Evolutionary conservation across 2,113 vertebrate genomes (phyloP).

Genomic region (Neopipo cinnamomea): DNA sequence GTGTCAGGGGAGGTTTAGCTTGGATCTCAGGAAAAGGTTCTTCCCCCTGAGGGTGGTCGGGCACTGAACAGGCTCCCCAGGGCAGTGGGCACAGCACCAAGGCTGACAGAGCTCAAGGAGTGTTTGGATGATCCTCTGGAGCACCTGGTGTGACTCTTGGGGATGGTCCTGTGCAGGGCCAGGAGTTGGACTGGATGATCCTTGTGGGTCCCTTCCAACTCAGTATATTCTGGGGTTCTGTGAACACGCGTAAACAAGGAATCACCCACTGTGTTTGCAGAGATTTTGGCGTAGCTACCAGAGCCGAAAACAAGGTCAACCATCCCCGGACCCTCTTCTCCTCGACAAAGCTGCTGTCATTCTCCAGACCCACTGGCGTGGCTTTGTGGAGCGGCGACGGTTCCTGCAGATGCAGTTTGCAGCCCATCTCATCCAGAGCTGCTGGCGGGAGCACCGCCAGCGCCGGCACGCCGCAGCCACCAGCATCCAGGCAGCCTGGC

Average conservation of each 20-base stretch:
- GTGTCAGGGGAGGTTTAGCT: not conserved
- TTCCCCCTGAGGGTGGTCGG: not conserved
- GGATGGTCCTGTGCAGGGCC: not conserved
- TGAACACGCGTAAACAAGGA: not conserved
- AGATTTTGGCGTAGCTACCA: constrained; percentile 83
- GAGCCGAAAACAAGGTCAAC: constrained; percentile 54
- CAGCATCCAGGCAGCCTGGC: constrained; percentile 87
- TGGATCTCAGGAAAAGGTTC: not conserved
- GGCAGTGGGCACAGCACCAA: not conserved
- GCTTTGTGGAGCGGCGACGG: constrained; percentile 75
- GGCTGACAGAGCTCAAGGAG: not conserved
- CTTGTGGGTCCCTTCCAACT: not conserved
- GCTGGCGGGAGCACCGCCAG: constrained; percentile 74
- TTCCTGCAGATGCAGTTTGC: constrained; percentile 81
- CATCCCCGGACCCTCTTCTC: constrained; percentile 37
- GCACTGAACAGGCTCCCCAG: not conserved
- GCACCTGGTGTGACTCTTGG: not conserved
- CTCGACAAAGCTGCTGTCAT: constrained; percentile 76
- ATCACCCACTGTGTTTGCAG: constrained; percentile 65
- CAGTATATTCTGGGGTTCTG: not conserved
- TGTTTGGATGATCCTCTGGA: not conserved
- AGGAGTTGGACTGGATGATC: not conserved
- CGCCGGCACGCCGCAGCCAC: constrained; percentile 76
- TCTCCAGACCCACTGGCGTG: constrained; percentile 88
- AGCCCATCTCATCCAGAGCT: constrained; percentile 82